phyloP scores from a whole-genome alignment of 2,888 invertebrate genomes.

The Coleophora flavipennella region DNA sequence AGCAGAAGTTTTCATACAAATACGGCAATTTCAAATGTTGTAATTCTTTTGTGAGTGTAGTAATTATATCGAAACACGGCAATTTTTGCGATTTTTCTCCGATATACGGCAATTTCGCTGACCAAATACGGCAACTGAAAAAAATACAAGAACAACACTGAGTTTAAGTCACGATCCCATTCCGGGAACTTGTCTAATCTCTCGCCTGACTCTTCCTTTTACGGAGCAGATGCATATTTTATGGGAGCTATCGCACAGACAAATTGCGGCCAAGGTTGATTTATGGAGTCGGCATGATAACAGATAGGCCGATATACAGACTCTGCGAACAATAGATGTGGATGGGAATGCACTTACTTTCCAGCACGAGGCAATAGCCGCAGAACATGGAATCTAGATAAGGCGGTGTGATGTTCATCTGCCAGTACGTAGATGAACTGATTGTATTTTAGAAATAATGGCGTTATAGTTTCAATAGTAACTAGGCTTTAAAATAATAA shows the following conservation, averaged over 20 bases:
- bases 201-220: conserved; percentile 50
- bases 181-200: conserved; percentile 45
- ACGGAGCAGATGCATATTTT: conserved; percentile 47
- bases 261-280: conserved; percentile 33
- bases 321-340: conserved; percentile 1
- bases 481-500: too few species aligned
- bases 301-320: conserved; percentile 4
- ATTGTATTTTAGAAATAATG: too few species aligned
- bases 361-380: conserved; percentile 4
- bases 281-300: conserved; percentile 22
- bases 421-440: not conserved
- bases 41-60: too few species aligned
- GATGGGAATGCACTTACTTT: not conserved
- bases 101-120: too few species aligned
- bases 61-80: too few species aligned
- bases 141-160: too few species aligned
- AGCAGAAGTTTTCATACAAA: too few species aligned
- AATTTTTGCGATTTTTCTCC: too few species aligned
- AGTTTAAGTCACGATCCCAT: conserved; percentile 54
- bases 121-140: too few species aligned
- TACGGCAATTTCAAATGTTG: too few species aligned
- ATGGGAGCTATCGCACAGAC: conserved; percentile 28
- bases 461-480: too few species aligned
- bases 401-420: too few species aligned
- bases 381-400: not conserved